These are phyloP conservation scores for Pharmacophagus antenor DNA, from an alignment of 2,888 invertebrate species.

Conservation along the genomic window DNA sequence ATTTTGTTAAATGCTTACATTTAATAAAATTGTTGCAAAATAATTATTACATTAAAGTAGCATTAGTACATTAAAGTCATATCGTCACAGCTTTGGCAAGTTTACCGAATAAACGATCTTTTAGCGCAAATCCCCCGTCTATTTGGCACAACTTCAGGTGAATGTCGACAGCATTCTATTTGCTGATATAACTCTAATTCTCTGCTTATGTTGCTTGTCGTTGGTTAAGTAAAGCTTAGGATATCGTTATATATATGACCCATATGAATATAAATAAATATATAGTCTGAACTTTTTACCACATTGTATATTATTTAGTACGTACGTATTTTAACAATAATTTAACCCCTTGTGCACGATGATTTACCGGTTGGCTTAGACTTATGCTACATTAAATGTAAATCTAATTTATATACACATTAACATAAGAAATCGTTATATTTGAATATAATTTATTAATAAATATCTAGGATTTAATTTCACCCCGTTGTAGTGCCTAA, in stretches of 20 bases:
- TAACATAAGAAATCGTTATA: no score
- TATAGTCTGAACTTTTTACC: not conserved
- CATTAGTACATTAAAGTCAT: not conserved
- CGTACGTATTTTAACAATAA: no score
- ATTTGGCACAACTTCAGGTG: not conserved
- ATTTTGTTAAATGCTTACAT: not conserved
- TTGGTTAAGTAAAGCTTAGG: no score
- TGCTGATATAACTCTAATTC: not conserved
- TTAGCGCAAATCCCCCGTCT: not conserved
- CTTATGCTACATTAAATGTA: no score
- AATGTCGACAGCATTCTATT: not conserved
- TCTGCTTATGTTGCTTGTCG: not conserved
- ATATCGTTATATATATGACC: not conserved
- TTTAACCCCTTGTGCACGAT: no score
- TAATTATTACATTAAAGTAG: not conserved
- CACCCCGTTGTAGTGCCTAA: not conserved
- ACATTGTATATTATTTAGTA: no score
- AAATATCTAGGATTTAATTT: no score
- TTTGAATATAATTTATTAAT: no score
- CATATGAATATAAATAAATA: not conserved
- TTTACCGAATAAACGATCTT: not conserved
- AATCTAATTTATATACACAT: no score
- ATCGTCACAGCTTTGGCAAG: not conserved
- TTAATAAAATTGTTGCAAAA: not conserved
- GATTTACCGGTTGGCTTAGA: no score